phyloP scores from a whole-genome alignment of 2,888 invertebrate genomes.

The Griposia aprilina region DNA sequence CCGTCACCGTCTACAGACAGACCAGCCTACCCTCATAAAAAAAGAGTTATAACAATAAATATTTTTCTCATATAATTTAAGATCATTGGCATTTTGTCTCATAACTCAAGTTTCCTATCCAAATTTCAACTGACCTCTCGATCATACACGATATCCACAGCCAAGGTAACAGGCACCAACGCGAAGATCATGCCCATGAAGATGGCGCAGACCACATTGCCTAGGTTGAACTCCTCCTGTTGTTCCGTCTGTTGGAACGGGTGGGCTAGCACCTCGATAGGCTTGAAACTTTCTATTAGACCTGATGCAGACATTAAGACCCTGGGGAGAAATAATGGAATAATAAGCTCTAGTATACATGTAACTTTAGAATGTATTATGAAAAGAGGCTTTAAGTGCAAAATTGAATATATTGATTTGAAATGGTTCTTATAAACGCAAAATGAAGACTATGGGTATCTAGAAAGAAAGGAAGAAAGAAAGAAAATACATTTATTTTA shows the following conservation, averaged over 20 bases:
- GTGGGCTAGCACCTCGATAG: constrained; percentile 92
- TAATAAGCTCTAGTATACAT: background rate
- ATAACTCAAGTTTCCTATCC: background rate
- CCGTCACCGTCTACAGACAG: background rate
- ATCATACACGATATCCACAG: constrained; percentile 95
- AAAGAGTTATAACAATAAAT: background rate
- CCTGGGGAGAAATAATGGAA: constrained; percentile 69
- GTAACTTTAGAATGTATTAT: background rate
- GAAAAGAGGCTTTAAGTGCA: background rate
- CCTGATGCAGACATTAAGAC: constrained; percentile 82
- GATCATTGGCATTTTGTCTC: background rate
- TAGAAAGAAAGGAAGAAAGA: too few species aligned
- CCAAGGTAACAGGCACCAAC: constrained; percentile 94
- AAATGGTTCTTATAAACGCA: background rate
- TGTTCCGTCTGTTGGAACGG: constrained; percentile 94
- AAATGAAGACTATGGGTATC: background rate
- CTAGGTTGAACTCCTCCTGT: constrained; percentile 93
- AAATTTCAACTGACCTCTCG: constrained; percentile 92
- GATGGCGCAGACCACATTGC: constrained; percentile 93
- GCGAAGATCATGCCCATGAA: constrained; percentile 96
- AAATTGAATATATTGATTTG: background rate
- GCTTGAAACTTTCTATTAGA: constrained; percentile 85
- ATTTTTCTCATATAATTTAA: too few species aligned
- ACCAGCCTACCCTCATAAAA: background rate
- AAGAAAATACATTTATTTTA: too few species aligned